Evolutionary conservation across 2,113 vertebrate species (phyloP).

Genomic region (Larimichthys crocea): DNA sequence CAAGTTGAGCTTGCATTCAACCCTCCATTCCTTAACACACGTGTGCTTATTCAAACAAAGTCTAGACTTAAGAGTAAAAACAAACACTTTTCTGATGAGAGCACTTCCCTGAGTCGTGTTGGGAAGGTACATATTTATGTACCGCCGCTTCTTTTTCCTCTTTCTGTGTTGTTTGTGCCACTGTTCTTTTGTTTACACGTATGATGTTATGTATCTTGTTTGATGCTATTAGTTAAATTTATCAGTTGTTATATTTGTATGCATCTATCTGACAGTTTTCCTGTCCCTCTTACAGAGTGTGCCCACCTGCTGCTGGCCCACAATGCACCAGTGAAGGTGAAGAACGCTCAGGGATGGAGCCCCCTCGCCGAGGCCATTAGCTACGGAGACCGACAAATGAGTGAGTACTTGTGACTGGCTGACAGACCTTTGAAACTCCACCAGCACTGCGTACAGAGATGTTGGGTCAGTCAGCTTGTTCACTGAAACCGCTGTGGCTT

Average conservation of each 20-base stretch:
- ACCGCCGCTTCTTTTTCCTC: background rate
- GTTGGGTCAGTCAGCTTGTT: background rate
- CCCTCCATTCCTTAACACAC: too few relatives aligned
- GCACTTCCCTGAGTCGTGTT: background rate
- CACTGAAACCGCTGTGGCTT: constrained; percentile 7
- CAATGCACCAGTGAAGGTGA: constrained; percentile 99
- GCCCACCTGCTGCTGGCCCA: constrained; percentile 98
- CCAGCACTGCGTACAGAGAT: background rate
- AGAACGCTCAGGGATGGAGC: constrained; percentile 99
- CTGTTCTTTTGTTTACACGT: background rate
- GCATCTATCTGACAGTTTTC: background rate
- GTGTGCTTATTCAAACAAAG: background rate
- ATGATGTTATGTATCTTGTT: background rate
- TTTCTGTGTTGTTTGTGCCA: background rate
- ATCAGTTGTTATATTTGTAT: background rate
- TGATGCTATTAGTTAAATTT: background rate
- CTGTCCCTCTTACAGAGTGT: constrained; percentile 88
- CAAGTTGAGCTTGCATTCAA: background rate
- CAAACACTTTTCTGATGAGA: background rate
- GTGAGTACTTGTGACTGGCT: constrained; percentile 83
- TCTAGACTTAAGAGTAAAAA: background rate
- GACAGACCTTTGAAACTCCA: constrained; percentile 4
- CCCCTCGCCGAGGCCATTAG: constrained; percentile 99
- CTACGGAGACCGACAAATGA: constrained; percentile 99
- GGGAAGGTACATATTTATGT: background rate